Evolutionary conservation across 2,797 vertebrate species (phyloP).

Genomic region (Rhinichthys osculus): DNA sequence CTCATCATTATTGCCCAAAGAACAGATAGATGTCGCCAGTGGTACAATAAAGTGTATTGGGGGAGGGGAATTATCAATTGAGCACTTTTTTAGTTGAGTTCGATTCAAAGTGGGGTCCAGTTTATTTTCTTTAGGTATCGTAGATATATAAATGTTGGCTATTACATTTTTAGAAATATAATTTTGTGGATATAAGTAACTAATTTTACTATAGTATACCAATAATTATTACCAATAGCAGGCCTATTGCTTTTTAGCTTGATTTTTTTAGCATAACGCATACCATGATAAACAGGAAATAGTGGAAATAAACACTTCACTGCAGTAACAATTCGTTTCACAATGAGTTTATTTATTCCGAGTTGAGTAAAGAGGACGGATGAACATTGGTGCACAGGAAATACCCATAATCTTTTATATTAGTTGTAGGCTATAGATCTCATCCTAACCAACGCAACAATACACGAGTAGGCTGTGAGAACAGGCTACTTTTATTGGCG

Average conservation of each 20-base stretch:
- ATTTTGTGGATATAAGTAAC: background rate
- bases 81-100: background rate
- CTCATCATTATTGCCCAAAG: slow-evolving; percentile 36
- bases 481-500: background rate
- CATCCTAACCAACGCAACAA: background rate
- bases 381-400: background rate
- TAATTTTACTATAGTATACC: background rate
- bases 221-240: no score
- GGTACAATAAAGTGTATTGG: slow-evolving; percentile 33
- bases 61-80: slow-evolving; percentile 8
- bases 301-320: slow-evolving; percentile 1
- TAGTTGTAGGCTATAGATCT: background rate
- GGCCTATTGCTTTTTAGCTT: background rate
- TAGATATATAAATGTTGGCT: no score
- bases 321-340: background rate
- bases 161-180: background rate
- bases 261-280: background rate
- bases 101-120: background rate
- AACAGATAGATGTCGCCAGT: slow-evolving; percentile 63
- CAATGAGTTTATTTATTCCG: background rate
- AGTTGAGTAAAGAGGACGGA: background rate
- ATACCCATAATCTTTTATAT: background rate
- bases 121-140: background rate
- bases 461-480: background rate
- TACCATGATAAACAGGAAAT: background rate